Evolutionary conservation across 2,113 vertebrate genomes (phyloP), one percentile per base, ranked within the genome.

Genomic region (Accipiter cooperii): DNA sequence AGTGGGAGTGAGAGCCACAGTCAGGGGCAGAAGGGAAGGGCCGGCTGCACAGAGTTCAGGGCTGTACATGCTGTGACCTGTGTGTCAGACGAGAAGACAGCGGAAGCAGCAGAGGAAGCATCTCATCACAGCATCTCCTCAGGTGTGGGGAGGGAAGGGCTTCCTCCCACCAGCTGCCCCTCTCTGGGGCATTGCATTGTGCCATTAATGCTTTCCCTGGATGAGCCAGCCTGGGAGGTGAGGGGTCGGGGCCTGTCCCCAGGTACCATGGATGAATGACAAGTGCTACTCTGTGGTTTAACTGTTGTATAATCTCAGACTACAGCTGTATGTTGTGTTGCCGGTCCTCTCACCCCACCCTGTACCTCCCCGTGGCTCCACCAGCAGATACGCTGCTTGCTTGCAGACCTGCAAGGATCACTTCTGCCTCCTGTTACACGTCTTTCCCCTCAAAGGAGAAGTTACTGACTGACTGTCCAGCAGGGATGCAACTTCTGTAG

Each of bases 221-320:
- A 66, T 25, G n/a, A 49, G 21, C 29, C 5, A 14, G 49, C 26
- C 31, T 2, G 4, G 21, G n/a, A 61, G 11, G 16, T 4, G 0
- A 38, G 33, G 12, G 10, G 4, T 17, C 1, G 2, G 25, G 46
- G 6, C 26, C 17, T 18, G 4, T 29, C 46, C 25, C 12, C 7
- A 18, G 3, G 55, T 19, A 13, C 46, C 31, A 26, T 6, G 24
- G 36, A 12, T 74, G 74, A 74, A 26, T 20, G 46, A 49, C 5
- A 9, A 69, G 25, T n/a, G 8, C 25, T 54, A 28, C 29, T 38
- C 25, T 46, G 47, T 54, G 8, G 8, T 26, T 79, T 55, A 5
- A 20, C 20, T 55, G 40, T 33, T 61, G 25, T 28, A 36, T 60
- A 36, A 68, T 38, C n/a, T 60, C 54, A 31, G 22, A 13, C 18